Evolutionary conservation across 2,888 invertebrate genomes (phyloP), one percentile per base, ranked within the genome.

Genomic region (Caenorhabditis japonica): DNA sequence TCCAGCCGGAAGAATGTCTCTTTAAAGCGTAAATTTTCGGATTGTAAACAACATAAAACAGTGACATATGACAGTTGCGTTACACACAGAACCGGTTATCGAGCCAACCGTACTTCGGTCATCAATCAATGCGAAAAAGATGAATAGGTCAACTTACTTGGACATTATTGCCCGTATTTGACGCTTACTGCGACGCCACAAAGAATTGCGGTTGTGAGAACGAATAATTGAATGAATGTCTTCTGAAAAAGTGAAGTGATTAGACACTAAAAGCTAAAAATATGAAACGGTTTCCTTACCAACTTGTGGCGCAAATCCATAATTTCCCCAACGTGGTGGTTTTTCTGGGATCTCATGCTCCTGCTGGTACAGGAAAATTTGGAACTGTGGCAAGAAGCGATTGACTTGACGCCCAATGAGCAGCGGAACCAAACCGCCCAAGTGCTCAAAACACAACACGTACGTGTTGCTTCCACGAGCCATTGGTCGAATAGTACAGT

Each of bases 341-440:
- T 10, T 21, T 34, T 12, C 21, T n/a, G 12, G 68, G 34, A 23
- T 55, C 25, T 30, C 72, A n/a, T 38, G 46, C 17, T 46, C 33
- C 23, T 38, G 66, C 4, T 83, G 81, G 27, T 82, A 79, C 23
- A 87, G 51, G 13, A 81, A 76, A 15, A 99, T 97, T 64, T 97
- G 94, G 89, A 99, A 99, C 89, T 97, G 97, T 0, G 97, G 97
- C 60, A 96, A 91, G 79, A 99, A 93, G 90, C 97, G 97, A 89
- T 96, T 96, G 71, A 94, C 95, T 73, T 97, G 90, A 12, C 84
- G 74, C n/a, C 81, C 97, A 88, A 97, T 95, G 13, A 99, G 91
- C 59, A 99, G 90, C 0, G 99, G 97, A 77, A 99, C 95, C 49
- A 97, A 90, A 0, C 97, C 97, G 3, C 97, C 97, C 61, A 85